phyloP scores from a whole-genome alignment of 2,113 vertebrate genomes.

The Sturnira hondurensis region DNA sequence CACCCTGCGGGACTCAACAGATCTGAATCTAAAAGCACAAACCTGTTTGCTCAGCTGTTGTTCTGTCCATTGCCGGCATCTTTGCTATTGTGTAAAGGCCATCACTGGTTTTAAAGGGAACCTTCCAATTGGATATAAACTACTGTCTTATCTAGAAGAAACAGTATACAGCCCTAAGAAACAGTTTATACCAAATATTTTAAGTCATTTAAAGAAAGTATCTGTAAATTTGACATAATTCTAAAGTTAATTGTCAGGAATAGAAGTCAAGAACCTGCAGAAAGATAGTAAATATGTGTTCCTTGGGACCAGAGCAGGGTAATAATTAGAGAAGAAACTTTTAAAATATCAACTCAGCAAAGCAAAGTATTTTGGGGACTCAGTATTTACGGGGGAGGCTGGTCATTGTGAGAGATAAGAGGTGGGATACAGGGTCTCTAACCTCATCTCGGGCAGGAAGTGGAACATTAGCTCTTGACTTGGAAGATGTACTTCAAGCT shows the following conservation, averaged over 20 bases:
- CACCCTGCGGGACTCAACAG: not conserved
- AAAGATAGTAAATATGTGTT: constrained; percentile 29
- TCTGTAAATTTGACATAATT: not conserved
- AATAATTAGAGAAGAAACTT: constrained; percentile 35
- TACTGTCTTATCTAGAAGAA: not conserved
- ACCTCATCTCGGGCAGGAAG: constrained; percentile 16
- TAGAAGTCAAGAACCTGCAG: not conserved
- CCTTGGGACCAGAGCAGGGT: not conserved
- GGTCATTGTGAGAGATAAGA: not conserved
- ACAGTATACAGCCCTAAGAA: not conserved
- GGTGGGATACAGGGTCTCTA: not conserved
- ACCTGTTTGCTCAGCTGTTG: not conserved
- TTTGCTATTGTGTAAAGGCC: constrained; percentile 7
- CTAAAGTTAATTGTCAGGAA: not conserved
- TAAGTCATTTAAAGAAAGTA: not conserved
- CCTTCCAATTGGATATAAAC: not conserved
- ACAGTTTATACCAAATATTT: not conserved
- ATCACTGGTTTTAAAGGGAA: not conserved
- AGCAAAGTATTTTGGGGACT: not conserved
- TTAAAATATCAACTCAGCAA: not conserved
- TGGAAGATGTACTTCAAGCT: not conserved
- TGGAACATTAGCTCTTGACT: constrained; percentile 19
- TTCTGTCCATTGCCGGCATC: not conserved
- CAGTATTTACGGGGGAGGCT: not conserved
- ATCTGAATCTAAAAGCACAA: not conserved